Conservation (phyloP, 1,140 invertebrate genomes). For the Daktulosphaira vitifoliae region DNA sequence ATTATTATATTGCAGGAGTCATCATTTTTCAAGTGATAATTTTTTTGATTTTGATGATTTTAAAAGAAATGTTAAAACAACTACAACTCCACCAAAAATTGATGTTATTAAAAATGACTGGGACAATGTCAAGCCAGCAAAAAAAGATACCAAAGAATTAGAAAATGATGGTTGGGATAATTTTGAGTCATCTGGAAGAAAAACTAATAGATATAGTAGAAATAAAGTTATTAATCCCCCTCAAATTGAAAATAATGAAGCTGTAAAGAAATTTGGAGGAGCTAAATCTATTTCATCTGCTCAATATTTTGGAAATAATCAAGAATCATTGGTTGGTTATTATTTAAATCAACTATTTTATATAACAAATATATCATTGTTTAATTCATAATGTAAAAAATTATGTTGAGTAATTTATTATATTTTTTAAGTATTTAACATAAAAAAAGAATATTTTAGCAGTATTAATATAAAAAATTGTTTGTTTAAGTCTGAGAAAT, state of each 20-base stretch:
- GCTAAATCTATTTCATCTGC: slow-evolving; percentile 97
- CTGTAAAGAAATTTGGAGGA: slow-evolving; percentile 89
- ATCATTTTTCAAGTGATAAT: slow-evolving; percentile 13
- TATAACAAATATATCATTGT: too few species aligned
- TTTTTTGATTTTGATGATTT: slow-evolving; percentile 24
- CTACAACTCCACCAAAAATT: background rate
- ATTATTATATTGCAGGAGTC: background rate
- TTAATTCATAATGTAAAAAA: too few species aligned
- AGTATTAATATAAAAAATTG: slow-evolving; percentile 41
- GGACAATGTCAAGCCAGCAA: slow-evolving; percentile 30
- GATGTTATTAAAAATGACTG: slow-evolving; percentile 30
- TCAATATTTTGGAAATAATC: slow-evolving; percentile 74
- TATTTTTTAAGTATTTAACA: too few species aligned
- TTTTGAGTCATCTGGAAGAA: slow-evolving; percentile 2
- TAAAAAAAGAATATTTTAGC: too few species aligned
- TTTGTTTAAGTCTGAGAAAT: slow-evolving; percentile 52
- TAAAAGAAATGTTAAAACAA: slow-evolving; percentile 4
- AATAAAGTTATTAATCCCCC: background rate
- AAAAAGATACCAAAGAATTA: slow-evolving; percentile 9
- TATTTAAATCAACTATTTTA: too few species aligned
- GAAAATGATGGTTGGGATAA: slow-evolving; percentile 13
- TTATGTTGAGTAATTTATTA: too few species aligned
- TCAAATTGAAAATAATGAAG: slow-evolving; percentile 45
- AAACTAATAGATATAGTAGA: slow-evolving; percentile 11
- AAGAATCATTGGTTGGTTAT: slow-evolving; percentile 37